Conservation (phyloP, 2,113 vertebrate genomes). For the Morone chrysops region DNA sequence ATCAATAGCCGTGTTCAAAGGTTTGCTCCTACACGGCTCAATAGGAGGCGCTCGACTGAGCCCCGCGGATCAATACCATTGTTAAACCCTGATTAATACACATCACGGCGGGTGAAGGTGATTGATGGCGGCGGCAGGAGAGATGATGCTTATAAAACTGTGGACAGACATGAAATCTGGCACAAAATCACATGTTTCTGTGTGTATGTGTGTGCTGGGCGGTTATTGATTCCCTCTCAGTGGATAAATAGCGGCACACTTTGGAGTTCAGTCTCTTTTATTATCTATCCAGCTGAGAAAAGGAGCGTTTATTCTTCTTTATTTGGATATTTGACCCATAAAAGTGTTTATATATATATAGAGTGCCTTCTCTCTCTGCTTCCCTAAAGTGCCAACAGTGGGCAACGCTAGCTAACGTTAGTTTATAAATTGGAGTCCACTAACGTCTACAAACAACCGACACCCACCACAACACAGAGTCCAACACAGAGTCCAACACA, state of each 20-base stretch:
- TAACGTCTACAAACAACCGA: no score
- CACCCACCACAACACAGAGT: no score
- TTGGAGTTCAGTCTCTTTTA: constrained; percentile 27
- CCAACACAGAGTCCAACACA: no score
- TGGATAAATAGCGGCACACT: constrained; percentile 25
- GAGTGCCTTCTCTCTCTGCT: no score
- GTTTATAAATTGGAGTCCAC: no score
- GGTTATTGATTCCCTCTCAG: constrained; percentile 42
- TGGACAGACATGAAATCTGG: constrained; percentile 2
- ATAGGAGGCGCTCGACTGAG: constrained; percentile 8
- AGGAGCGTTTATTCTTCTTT: neutral
- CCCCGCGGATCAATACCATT: constrained; percentile 30
- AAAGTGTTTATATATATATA: no score
- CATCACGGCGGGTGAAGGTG: constrained; percentile 40
- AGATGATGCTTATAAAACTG: neutral
- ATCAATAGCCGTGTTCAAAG: constrained; percentile 54
- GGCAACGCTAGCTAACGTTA: no score
- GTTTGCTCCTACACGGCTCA: constrained; percentile 47
- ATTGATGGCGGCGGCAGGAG: constrained; percentile 22
- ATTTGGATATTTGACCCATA: neutral
- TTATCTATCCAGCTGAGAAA: neutral
- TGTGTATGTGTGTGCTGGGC: neutral
- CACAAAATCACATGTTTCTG: constrained; percentile 4
- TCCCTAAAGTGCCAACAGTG: no score
- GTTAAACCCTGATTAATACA: constrained; percentile 49